A percentile compares a stretch with the other conserved stretches of the same genome.
Evolutionary conservation across 2,888 invertebrate genomes (phyloP).

Genomic region (Tetanocera ferruginea): DNA sequence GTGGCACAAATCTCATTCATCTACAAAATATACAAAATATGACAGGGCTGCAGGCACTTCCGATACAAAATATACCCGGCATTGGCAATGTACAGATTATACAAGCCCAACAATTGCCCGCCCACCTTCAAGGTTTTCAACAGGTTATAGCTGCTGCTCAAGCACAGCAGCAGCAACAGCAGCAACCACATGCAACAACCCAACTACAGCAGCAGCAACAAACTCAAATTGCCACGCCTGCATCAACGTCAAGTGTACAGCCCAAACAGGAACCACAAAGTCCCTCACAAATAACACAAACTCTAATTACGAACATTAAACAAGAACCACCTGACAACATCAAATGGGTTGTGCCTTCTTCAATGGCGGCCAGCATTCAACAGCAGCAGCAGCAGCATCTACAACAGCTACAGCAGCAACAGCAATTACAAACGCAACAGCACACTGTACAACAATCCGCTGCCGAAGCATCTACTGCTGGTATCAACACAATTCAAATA

Average conservation of each 20-base stretch:
- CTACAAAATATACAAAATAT: constrained; percentile 67
- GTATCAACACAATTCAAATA: constrained; percentile 45
- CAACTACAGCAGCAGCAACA: constrained; percentile 49
- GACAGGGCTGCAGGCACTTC: constrained; percentile 74
- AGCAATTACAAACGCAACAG: constrained; percentile 39
- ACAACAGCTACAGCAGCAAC: constrained; percentile 50
- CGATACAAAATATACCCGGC: constrained; percentile 84
- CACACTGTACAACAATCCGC: constrained; percentile 45
- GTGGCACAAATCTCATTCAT: constrained; percentile 62
- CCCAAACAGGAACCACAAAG: constrained; percentile 67
- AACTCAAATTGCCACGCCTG: constrained; percentile 42
- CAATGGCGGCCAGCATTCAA: constrained; percentile 50
- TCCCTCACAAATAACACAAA: constrained; percentile 62
- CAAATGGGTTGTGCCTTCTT: constrained; percentile 55
- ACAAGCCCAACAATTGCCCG: constrained; percentile 70
- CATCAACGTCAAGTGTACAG: constrained; percentile 49
- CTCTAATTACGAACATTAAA: constrained; percentile 64
- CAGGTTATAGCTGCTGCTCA: constrained; percentile 56
- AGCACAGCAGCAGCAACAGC: constrained; percentile 57
- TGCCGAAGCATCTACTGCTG: constrained; percentile 45
- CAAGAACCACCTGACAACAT: constrained; percentile 67
- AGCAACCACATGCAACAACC: constrained; percentile 2
- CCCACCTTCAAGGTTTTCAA: constrained; percentile 64
- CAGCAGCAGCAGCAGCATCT: constrained; percentile 53
- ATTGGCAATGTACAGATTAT: constrained; percentile 82